Evolutionary conservation across 2,113 vertebrate species (phyloP).

Genomic region (Tenebrosternarchus preto): DNA sequence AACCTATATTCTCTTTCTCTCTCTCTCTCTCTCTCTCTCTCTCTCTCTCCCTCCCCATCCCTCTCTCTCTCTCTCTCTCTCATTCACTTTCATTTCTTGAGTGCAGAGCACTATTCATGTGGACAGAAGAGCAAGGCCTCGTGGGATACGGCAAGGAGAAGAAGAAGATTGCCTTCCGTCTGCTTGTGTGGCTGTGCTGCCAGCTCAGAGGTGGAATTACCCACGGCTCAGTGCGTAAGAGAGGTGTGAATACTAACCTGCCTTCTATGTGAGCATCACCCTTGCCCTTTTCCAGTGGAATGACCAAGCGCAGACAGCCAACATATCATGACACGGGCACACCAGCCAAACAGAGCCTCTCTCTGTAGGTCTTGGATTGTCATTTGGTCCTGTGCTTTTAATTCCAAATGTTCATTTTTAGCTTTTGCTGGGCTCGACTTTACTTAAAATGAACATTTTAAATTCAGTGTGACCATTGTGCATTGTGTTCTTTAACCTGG

Average conservation of each 20-base stretch:
- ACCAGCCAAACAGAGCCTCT: neutral
- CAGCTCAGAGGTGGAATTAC: conserved; percentile 57
- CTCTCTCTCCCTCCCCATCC: neutral
- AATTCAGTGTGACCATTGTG: neutral
- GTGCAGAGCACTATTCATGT: conserved; percentile 37
- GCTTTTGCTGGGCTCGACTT: neutral
- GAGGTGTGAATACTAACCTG: conserved; percentile 53
- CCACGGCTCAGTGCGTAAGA: conserved; percentile 50
- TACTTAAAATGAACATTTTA: neutral
- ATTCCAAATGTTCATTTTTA: neutral
- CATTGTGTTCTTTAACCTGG: neutral
- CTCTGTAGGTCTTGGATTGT: neutral
- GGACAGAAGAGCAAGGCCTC: conserved; percentile 45
- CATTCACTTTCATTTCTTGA: conserved; percentile 14
- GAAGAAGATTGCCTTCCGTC: conserved; percentile 52
- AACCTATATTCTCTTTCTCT: neutral
- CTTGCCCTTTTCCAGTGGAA: conserved; percentile 49
- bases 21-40: conserved; percentile 21
- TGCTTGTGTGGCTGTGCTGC: conserved; percentile 42
- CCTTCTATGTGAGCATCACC: conserved; percentile 44
- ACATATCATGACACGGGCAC: conserved; percentile 29
- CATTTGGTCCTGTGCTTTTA: conserved; percentile 18
- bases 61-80: conserved; percentile 14
- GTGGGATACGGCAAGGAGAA: conserved; percentile 48
- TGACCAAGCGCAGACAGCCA: conserved; percentile 33